Evolutionary conservation across 2,797 vertebrate species (phyloP).

Genomic region (Esox masquinongy): DNA sequence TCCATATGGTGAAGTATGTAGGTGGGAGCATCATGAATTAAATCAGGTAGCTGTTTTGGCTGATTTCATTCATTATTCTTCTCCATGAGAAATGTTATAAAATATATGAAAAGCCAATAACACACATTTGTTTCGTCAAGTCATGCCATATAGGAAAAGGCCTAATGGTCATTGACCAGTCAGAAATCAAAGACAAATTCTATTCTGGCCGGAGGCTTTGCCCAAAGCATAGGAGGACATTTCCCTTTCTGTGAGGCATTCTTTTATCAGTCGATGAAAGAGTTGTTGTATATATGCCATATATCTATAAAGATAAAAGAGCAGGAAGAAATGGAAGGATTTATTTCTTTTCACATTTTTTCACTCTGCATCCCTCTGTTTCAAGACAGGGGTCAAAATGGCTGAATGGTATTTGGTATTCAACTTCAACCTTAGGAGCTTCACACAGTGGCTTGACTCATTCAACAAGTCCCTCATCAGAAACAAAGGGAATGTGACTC

Average conservation of each 20-base stretch:
- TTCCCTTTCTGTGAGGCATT: neutral
- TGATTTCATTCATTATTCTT: too few relatives aligned
- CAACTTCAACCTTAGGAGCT: constrained; percentile 51
- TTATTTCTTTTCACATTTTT: neutral
- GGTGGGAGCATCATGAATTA: too few relatives aligned
- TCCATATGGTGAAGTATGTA: too few relatives aligned
- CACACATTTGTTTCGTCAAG: neutral
- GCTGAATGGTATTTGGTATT: constrained; percentile 42
- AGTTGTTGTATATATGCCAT: too few relatives aligned
- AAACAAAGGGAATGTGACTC: constrained; percentile 38
- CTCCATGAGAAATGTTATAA: too few relatives aligned
- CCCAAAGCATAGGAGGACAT: neutral
- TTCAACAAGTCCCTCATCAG: constrained; percentile 46
- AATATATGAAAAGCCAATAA: neutral
- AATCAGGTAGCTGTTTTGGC: too few relatives aligned
- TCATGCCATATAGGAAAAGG: neutral
- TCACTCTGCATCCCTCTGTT: neutral
- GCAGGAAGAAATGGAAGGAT: constrained; percentile 23
- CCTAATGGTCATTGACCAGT: neutral
- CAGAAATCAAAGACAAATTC: neutral
- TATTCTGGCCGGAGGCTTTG: neutral
- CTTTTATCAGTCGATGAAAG: neutral
- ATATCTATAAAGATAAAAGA: constrained; percentile 21
- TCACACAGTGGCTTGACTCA: constrained; percentile 48
- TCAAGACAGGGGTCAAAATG: constrained; percentile 16